phyloP scores from a whole-genome alignment of 2,888 invertebrate genomes.

The Penaeus monodon region DNA sequence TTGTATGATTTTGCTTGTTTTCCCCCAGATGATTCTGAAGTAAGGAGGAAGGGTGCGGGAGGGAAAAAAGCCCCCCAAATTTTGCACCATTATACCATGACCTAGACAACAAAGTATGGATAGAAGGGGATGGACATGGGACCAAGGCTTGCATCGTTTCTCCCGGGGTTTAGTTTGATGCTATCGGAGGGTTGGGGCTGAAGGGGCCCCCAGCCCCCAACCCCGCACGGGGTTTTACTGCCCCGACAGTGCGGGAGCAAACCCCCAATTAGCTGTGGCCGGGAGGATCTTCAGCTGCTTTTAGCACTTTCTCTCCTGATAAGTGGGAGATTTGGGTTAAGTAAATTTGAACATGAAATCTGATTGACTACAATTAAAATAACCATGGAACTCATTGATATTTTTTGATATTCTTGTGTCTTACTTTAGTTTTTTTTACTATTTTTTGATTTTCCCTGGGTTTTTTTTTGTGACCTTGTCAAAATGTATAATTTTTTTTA shows the following conservation, averaged over 20 bases:
- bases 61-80: not conserved
- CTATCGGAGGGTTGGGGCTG: slow-evolving; percentile 43
- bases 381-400: not conserved
- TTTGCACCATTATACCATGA: slow-evolving; percentile 65
- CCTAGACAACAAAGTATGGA: slow-evolving; percentile 64
- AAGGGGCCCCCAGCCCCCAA: slow-evolving; percentile 27
- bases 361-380: too few species aligned
- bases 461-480: not conserved
- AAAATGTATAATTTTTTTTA: not conserved
- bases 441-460: not conserved
- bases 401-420: not conserved
- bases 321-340: slow-evolving; percentile 40
- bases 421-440: not conserved
- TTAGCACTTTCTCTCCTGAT: slow-evolving; percentile 50
- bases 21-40: not conserved
- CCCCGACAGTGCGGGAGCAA: slow-evolving; percentile 36
- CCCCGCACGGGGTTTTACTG: slow-evolving; percentile 48
- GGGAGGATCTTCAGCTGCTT: slow-evolving; percentile 23
- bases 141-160: slow-evolving; percentile 63
- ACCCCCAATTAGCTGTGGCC: slow-evolving; percentile 8
- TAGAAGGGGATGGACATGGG: slow-evolving; percentile 64
- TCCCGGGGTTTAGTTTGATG: slow-evolving; percentile 61
- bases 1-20: not conserved
- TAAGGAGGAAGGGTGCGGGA: not conserved
- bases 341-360: too few species aligned